phyloP scores from a whole-genome alignment of 2,888 invertebrate species.

The Venusia cambrica region DNA sequence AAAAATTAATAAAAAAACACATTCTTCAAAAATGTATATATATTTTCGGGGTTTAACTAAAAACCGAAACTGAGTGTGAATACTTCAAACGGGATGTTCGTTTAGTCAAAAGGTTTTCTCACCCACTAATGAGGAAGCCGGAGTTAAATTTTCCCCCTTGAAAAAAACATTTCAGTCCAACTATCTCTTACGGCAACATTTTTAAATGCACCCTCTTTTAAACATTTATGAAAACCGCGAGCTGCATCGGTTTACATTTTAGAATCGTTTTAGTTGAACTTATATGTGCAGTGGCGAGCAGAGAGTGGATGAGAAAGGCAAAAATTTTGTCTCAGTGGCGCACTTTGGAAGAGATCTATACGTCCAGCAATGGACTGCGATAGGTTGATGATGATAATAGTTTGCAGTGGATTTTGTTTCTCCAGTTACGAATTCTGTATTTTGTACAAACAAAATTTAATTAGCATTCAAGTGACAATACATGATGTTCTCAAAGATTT shows the following conservation, averaged over 20 bases:
- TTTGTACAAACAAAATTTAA: too few species aligned
- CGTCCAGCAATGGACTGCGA: too few species aligned
- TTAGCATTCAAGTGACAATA: too few species aligned
- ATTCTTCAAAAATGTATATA: too few species aligned
- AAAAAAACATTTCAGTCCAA: constrained; percentile 55
- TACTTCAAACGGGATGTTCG: constrained; percentile 50
- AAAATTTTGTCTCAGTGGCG: constrained; percentile 12
- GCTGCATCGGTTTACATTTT: constrained; percentile 17
- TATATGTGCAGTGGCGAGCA: constrained; percentile 1
- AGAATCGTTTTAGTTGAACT: constrained; percentile 9
- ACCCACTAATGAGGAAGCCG: constrained; percentile 58
- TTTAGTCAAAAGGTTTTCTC: constrained; percentile 52
- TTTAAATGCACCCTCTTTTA: constrained; percentile 38
- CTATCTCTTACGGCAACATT: constrained; percentile 52
- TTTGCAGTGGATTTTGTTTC: too few species aligned
- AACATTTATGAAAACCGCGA: constrained; percentile 19
- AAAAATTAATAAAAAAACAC: too few species aligned
- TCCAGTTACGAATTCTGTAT: too few species aligned
- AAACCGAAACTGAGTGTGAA: too few species aligned
- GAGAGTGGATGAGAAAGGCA: too few species aligned
- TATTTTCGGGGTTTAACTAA: too few species aligned
- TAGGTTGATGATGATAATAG: too few species aligned
- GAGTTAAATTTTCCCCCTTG: constrained; percentile 54
- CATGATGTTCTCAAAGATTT: too few species aligned
- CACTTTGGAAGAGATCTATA: constrained; percentile 3